A percentile compares a stretch with the other conserved stretches of the same genome.
Evolutionary conservation across 2,888 invertebrate genomes (phyloP).

Genomic region (Ochlodes sylvanus): DNA sequence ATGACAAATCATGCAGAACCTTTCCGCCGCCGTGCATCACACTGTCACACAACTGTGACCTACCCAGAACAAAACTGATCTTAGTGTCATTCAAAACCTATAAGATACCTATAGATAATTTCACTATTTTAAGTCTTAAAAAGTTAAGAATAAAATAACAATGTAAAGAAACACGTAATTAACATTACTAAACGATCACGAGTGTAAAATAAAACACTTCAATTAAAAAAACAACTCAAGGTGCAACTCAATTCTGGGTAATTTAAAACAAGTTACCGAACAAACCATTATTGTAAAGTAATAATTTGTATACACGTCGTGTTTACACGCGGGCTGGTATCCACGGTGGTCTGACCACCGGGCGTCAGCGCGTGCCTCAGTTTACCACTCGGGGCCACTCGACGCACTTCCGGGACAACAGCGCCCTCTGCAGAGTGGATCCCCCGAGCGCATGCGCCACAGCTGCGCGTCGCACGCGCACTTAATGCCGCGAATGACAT

Average conservation of each 20-base stretch:
- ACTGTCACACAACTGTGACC: too few relatives aligned
- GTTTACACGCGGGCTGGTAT: slow-evolving; percentile 20
- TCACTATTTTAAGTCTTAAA: too few relatives aligned
- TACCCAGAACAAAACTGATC: too few relatives aligned
- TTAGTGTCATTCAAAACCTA: too few relatives aligned
- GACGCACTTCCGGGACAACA: slow-evolving; percentile 58
- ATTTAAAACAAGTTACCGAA: slow-evolving; percentile 16
- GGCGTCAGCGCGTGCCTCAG: slow-evolving; percentile 66
- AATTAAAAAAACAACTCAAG: slow-evolving; percentile 9
- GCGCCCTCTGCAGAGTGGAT: slow-evolving; percentile 50
- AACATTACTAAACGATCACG: background rate
- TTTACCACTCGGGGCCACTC: slow-evolving; percentile 62
- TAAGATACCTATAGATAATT: too few relatives aligned
- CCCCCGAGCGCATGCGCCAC: slow-evolving; percentile 48
- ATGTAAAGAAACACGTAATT: background rate
- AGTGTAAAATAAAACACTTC: slow-evolving; percentile 9
- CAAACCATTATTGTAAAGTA: slow-evolving; percentile 12
- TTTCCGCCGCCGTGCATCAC: too few relatives aligned
- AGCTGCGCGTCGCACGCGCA: slow-evolving; percentile 75
- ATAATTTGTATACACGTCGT: slow-evolving; percentile 29
- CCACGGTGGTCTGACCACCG: slow-evolving; percentile 57
- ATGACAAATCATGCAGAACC: too few relatives aligned
- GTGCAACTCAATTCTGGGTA: slow-evolving; percentile 5
- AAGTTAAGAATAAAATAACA: too few relatives aligned
- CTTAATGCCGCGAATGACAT: slow-evolving; percentile 65